These are phyloP conservation scores for Zaprionus lineosus DNA, from an alignment of 2,888 invertebrate genomes.

Conservation along the genomic window DNA sequence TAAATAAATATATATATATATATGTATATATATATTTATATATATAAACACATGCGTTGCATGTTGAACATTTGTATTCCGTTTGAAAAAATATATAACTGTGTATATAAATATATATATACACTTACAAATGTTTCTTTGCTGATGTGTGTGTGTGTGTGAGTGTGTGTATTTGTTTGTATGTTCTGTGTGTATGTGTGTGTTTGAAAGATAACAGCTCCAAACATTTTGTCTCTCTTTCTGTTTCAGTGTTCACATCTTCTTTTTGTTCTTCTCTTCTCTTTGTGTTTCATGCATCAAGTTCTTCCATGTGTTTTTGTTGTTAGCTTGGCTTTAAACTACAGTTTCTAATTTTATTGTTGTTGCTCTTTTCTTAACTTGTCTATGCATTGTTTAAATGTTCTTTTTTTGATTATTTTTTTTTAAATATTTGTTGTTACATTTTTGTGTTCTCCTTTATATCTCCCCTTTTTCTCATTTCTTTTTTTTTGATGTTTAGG, in stretches of 20 bases:
- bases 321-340: constrained; percentile 72
- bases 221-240: too few relatives aligned
- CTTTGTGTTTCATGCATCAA: too few relatives aligned
- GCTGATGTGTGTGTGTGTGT: constrained; percentile 30
- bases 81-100: constrained; percentile 61
- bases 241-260: too few relatives aligned
- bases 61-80: constrained; percentile 70
- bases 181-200: constrained; percentile 7
- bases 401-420: constrained; percentile 26
- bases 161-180: constrained; percentile 46
- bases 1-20: background rate
- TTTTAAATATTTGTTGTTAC: constrained; percentile 10
- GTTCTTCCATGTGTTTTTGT: too few relatives aligned
- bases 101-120: constrained; percentile 26
- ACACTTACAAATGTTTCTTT: constrained; percentile 23
- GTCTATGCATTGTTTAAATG: constrained; percentile 23
- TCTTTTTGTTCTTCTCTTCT: too few relatives aligned
- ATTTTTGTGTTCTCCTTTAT: constrained; percentile 7
- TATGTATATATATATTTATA: too few relatives aligned
- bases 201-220: too few relatives aligned
- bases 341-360: constrained; percentile 61
- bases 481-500: constrained; percentile 44
- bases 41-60: constrained; percentile 30
- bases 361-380: constrained; percentile 48
- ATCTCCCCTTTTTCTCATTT: too few relatives aligned